phyloP scores from a whole-genome alignment of 1,140 invertebrate genomes.

The Neodiprion pinetum region DNA sequence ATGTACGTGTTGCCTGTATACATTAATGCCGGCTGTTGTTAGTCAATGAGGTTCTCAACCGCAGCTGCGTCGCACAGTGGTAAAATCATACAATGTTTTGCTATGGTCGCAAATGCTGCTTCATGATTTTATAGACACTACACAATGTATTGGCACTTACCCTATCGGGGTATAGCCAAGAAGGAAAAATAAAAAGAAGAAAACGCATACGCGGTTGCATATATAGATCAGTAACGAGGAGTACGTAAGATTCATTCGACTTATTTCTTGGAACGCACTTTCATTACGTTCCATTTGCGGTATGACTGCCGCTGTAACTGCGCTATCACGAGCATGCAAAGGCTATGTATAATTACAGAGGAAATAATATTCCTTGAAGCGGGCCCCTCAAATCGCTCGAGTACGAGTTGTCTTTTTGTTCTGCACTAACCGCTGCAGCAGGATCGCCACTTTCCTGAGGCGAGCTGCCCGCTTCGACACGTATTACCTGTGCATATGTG shows the following conservation, averaged over 20 bases:
- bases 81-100: background rate
- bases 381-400: no score
- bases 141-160: no score
- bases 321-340: background rate
- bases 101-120: background rate
- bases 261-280: background rate
- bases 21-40: background rate
- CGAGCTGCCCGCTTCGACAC: no score
- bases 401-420: no score
- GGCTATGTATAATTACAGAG: no score
- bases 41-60: background rate
- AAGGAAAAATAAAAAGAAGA: background rate
- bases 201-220: background rate
- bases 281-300: background rate
- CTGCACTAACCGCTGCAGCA: no score
- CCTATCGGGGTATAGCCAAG: background rate
- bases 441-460: no score
- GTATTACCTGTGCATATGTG: no score
- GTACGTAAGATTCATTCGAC: background rate
- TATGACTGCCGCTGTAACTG: background rate
- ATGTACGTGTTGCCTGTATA: no score
- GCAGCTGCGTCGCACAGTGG: background rate
- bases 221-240: no score
- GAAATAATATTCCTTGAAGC: no score
- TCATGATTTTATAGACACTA: background rate